A percentile compares a stretch with the other conserved stretches of the same genome.
Evolutionary conservation across 2,113 vertebrate species (phyloP).

Genomic region (Zapus hudsonius): DNA sequence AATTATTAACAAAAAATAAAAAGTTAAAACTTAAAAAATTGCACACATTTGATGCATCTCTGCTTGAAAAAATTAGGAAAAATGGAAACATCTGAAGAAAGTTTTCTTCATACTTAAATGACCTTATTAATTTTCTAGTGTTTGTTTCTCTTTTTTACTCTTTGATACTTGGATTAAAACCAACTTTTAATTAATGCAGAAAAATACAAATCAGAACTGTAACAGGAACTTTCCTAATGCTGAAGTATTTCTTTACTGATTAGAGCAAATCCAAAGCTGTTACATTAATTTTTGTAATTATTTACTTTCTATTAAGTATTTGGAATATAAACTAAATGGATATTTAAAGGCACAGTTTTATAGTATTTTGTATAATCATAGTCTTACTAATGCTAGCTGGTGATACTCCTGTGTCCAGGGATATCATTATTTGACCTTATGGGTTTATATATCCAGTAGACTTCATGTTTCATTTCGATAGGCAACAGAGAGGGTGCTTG

Average conservation of each 20-base stretch:
- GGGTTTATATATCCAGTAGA: neutral
- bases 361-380: neutral
- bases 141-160: slow-evolving; percentile 58
- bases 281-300: slow-evolving; percentile 66
- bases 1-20: too few species aligned
- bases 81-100: neutral
- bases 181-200: slow-evolving; percentile 69
- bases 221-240: slow-evolving; percentile 59
- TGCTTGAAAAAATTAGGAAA: neutral
- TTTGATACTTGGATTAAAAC: slow-evolving; percentile 68
- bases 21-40: too few species aligned
- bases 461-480: neutral
- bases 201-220: slow-evolving; percentile 52
- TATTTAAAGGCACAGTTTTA: neutral
- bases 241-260: slow-evolving; percentile 70
- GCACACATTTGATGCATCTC: neutral
- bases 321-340: neutral
- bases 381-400: neutral
- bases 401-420: neutral
- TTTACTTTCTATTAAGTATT: slow-evolving; percentile 54
- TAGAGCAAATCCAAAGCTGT: slow-evolving; percentile 54
- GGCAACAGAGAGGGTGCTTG: neutral
- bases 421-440: neutral
- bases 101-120: slow-evolving; percentile 44
- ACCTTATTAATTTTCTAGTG: slow-evolving; percentile 64